phyloP scores from a whole-genome alignment of 2,797 vertebrate species.

The Synaphobranchus kaupii region DNA sequence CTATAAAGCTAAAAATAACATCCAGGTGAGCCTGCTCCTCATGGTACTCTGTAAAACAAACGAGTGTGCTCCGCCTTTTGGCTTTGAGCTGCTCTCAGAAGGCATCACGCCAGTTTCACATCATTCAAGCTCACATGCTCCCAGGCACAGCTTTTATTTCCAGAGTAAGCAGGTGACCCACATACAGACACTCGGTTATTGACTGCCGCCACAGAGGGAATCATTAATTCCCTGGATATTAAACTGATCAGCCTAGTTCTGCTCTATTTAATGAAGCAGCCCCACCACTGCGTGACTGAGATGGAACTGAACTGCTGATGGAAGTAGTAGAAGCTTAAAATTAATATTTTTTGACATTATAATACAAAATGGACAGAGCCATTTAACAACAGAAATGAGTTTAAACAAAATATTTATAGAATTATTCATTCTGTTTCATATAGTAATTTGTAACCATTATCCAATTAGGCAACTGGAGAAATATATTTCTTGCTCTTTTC shows the following conservation, averaged over 20 bases:
- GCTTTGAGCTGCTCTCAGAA: not conserved
- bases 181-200: not conserved
- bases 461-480: not conserved
- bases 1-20: not conserved
- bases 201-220: not conserved
- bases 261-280: not conserved
- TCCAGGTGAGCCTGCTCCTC: not conserved
- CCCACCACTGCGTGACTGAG: too few species aligned
- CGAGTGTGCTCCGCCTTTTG: not conserved
- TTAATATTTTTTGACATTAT: not conserved
- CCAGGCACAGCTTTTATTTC: conserved; percentile 51
- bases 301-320: too few species aligned
- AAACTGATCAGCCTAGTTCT: not conserved
- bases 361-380: not conserved
- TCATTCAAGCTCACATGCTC: not conserved
- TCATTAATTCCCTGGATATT: not conserved
- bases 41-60: not conserved
- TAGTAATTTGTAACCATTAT: not conserved
- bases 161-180: conserved; percentile 59
- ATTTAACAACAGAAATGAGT: not conserved
- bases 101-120: not conserved
- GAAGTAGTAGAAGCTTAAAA: too few species aligned
- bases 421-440: not conserved
- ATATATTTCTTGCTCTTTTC: not conserved
- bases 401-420: not conserved